Conservation (phyloP, 2,888 invertebrate genomes). For the Drosophila differens region DNA sequence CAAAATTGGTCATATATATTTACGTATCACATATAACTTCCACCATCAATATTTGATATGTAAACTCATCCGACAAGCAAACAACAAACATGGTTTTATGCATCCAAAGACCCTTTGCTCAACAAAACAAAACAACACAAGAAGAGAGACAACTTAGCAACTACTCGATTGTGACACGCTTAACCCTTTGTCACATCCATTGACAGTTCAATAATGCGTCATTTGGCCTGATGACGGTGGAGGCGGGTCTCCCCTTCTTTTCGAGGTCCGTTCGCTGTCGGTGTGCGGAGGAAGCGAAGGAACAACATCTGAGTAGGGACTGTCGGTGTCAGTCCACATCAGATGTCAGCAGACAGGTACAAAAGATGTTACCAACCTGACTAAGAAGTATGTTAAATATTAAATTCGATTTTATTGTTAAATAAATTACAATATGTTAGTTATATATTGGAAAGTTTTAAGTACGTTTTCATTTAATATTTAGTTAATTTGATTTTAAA, state of each 20-base stretch:
- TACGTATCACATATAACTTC: neutral
- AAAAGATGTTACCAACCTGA: conserved; percentile 14
- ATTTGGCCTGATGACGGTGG: conserved; percentile 57
- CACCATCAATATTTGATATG: conserved; percentile 25
- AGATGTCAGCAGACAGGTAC: conserved; percentile 18
- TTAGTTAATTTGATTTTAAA: neutral
- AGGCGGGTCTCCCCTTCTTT: neutral
- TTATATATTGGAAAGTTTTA: neutral
- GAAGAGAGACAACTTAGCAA: conserved; percentile 38
- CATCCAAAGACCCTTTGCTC: conserved; percentile 25
- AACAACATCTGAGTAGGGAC: conserved; percentile 36
- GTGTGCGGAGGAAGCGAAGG: neutral
- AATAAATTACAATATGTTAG: neutral
- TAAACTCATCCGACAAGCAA: conserved; percentile 14
- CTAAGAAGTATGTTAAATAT: conserved; percentile 22
- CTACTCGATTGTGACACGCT: conserved; percentile 69
- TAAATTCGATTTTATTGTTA: conserved; percentile 16
- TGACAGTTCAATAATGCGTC: conserved; percentile 82
- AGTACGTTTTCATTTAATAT: neutral
- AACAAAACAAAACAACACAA: conserved; percentile 20
- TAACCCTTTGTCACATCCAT: conserved; percentile 81
- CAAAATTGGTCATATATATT: conserved; percentile 2
- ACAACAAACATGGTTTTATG: conserved; percentile 31
- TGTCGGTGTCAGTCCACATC: conserved; percentile 41
- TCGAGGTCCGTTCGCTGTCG: conserved; percentile 14